Evolutionary conservation across 2,888 invertebrate genomes (phyloP).

Genomic region (Cosmia pyralina): DNA sequence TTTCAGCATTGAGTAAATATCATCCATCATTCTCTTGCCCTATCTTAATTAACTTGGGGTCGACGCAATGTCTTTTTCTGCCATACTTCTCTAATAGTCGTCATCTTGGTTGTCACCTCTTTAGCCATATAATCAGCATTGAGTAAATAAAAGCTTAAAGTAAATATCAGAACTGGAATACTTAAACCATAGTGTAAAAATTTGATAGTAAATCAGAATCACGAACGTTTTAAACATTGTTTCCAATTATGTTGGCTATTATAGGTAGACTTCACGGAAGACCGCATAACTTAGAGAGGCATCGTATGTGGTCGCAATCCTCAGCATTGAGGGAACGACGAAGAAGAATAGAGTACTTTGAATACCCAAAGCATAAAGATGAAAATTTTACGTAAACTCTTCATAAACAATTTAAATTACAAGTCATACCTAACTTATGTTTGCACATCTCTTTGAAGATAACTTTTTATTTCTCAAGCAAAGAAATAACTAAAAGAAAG

Average conservation of each 20-base stretch:
- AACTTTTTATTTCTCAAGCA: constrained; percentile 59
- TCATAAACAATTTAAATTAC: constrained; percentile 60
- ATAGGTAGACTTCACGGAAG: too few relatives aligned
- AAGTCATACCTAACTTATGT: constrained; percentile 43
- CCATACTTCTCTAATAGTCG: neutral
- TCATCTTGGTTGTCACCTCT: neutral
- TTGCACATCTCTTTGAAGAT: constrained; percentile 58
- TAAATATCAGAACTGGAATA: neutral
- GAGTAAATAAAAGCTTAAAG: neutral
- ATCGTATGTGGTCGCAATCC: too few relatives aligned
- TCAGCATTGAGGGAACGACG: too few relatives aligned
- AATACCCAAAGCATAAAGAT: constrained; percentile 2
- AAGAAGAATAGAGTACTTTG: neutral
- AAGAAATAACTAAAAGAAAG: constrained; percentile 56
- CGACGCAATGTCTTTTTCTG: too few relatives aligned
- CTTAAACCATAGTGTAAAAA: neutral
- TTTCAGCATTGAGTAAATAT: neutral
- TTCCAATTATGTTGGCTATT: too few relatives aligned
- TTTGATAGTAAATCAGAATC: neutral
- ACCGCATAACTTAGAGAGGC: too few relatives aligned
- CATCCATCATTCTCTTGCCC: neutral
- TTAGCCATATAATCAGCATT: neutral
- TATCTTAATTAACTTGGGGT: neutral
- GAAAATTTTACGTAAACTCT: constrained; percentile 41
- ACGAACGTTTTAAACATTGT: neutral